These are phyloP conservation scores for Leptarthrus brevirostris DNA, from an alignment of 2,888 invertebrate genomes.

Conservation along the genomic window DNA sequence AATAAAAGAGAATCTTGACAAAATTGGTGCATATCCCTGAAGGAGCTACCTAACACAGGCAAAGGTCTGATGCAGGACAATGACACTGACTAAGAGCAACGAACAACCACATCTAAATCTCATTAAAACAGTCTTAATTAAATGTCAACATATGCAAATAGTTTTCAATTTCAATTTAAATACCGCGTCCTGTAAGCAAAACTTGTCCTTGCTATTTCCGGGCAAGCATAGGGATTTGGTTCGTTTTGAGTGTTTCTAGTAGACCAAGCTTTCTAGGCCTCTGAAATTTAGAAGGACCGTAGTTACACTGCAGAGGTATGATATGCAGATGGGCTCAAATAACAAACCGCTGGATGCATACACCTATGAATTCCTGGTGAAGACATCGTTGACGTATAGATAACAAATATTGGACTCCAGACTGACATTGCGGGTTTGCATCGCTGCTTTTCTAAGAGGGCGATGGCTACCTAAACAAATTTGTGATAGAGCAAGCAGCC, in stretches of 20 bases:
- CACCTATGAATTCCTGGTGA: neutral
- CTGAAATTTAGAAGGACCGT: neutral
- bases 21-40: neutral
- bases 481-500: conserved; percentile 23
- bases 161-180: conserved; percentile 48
- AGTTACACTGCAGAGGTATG: conserved; percentile 23
- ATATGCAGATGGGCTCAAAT: conserved; percentile 14
- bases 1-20: neutral
- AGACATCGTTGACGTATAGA: conserved; percentile 17
- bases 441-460: neutral
- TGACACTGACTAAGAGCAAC: neutral
- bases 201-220: conserved; percentile 25
- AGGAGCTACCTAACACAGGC: too few species aligned
- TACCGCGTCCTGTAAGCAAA: conserved; percentile 34
- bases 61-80: too few species aligned
- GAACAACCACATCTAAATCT: conserved; percentile 56
- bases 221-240: neutral
- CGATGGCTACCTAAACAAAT: conserved; percentile 34
- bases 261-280: conserved; percentile 17
- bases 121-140: conserved; percentile 61
- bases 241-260: neutral
- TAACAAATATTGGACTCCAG: neutral
- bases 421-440: conserved; percentile 23
- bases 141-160: conserved; percentile 61
- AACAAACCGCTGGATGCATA: conserved; percentile 5